Conservation (phyloP, 2,888 invertebrate genomes). For the Drosophila villosipedis region DNA sequence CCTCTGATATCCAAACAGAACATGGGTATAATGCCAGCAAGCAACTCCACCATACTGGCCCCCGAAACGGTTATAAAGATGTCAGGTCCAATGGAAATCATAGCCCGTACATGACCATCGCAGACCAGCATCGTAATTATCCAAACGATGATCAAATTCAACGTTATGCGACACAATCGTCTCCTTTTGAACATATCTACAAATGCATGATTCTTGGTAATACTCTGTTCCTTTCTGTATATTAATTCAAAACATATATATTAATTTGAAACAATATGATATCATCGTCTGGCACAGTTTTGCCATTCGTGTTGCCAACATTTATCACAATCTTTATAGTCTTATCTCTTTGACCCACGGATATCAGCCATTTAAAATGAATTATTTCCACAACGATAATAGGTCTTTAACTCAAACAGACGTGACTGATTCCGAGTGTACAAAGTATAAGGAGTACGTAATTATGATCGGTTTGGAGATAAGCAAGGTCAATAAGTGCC, state of each 20-base stretch:
- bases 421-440: slow-evolving; percentile 94
- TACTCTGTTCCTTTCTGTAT: slow-evolving; percentile 88
- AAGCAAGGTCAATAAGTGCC: slow-evolving; percentile 90
- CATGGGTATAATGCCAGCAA: slow-evolving; percentile 93
- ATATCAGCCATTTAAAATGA: slow-evolving; percentile 90
- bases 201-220: slow-evolving; percentile 89
- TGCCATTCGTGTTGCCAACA: slow-evolving; percentile 91
- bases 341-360: slow-evolving; percentile 92
- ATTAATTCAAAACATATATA: slow-evolving; percentile 87
- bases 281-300: slow-evolving; percentile 89
- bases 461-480: slow-evolving; percentile 91
- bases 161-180: slow-evolving; percentile 89
- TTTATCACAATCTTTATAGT: slow-evolving; percentile 91
- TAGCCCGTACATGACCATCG: slow-evolving; percentile 94
- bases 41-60: slow-evolving; percentile 92
- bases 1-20: slow-evolving; percentile 70
- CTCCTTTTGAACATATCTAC: slow-evolving; percentile 91
- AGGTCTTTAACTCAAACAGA: slow-evolving; percentile 74
- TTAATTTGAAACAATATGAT: slow-evolving; percentile 87
- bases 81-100: slow-evolving; percentile 91
- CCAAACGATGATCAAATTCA: slow-evolving; percentile 90
- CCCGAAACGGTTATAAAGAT: slow-evolving; percentile 93
- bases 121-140: slow-evolving; percentile 93
- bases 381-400: neutral
- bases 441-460: slow-evolving; percentile 89